phyloP scores from a whole-genome alignment of 2,797 vertebrate genomes.

The Cryptoblepharus egeriae region DNA sequence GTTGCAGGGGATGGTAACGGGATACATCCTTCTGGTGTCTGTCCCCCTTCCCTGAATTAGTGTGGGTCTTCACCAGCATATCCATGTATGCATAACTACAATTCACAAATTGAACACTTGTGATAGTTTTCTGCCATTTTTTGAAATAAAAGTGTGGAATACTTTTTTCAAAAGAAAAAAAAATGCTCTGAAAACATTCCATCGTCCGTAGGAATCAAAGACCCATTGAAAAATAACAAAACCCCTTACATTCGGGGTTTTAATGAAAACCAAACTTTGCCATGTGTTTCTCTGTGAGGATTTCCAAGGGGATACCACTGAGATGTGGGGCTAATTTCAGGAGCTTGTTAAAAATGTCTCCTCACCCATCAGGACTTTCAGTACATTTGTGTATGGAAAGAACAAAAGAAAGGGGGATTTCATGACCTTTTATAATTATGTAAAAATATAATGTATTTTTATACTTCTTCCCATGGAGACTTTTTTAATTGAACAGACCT shows the following conservation, averaged over 20 bases:
- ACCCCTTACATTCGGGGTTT: conserved; percentile 61
- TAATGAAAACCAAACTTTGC: conserved; percentile 76
- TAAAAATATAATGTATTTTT: no score
- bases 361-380: conserved; percentile 46
- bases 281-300: conserved; percentile 66
- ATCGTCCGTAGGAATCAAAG: conserved; percentile 75
- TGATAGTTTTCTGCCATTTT: conserved; percentile 36
- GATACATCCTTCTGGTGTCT: not conserved
- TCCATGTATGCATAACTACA: not conserved
- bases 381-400: not conserved
- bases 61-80: not conserved
- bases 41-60: not conserved
- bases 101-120: not conserved
- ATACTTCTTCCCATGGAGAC: not conserved
- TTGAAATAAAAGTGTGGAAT: conserved; percentile 66
- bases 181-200: conserved; percentile 75
- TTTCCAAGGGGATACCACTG: conserved; percentile 66
- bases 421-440: no score
- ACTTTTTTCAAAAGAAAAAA: conserved; percentile 44
- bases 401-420: no score
- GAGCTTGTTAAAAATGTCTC: conserved; percentile 45
- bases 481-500: not conserved
- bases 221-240: conserved; percentile 75
- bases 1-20: no score
- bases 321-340: conserved; percentile 21